Evolutionary conservation across 2,888 invertebrate species (phyloP).

Genomic region (Protodeltote pygarga): DNA sequence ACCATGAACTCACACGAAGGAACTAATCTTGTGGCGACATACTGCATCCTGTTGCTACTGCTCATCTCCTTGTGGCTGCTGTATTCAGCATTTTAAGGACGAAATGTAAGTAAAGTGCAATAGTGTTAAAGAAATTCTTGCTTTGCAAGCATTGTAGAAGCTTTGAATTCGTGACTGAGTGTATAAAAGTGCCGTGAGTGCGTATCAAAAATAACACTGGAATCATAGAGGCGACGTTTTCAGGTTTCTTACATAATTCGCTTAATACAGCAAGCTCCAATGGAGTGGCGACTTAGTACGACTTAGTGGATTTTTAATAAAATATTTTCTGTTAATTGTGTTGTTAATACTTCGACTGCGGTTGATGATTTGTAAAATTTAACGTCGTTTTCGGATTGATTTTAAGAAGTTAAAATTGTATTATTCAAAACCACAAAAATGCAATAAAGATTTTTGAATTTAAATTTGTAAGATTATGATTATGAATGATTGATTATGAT

Average conservation of each 20-base stretch:
- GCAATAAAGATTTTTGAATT: too few species aligned
- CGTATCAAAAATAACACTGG: slow-evolving; percentile 48
- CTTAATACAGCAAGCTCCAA: slow-evolving; percentile 15
- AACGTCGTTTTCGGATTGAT: too few species aligned
- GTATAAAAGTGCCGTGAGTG: slow-evolving; percentile 31
- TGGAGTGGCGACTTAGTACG: slow-evolving; percentile 9
- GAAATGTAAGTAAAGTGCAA: slow-evolving; percentile 58
- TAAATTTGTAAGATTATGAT: too few species aligned
- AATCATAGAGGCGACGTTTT: slow-evolving; percentile 27
- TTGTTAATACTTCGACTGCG: slow-evolving; percentile 1
- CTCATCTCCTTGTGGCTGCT: slow-evolving; percentile 89
- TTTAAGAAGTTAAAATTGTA: too few species aligned
- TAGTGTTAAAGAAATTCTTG: slow-evolving; percentile 13
- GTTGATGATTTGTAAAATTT: not conserved
- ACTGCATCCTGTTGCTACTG: slow-evolving; percentile 88
- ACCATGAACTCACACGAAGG: slow-evolving; percentile 83
- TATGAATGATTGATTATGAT: too few species aligned
- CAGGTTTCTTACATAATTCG: slow-evolving; percentile 19
- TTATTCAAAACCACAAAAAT: too few species aligned
- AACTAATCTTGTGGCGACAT: slow-evolving; percentile 89
- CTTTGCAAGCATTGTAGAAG: slow-evolving; percentile 8
- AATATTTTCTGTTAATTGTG: slow-evolving; percentile 2
- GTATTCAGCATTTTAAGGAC: slow-evolving; percentile 87
- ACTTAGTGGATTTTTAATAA: slow-evolving; percentile 7
- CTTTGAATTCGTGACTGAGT: slow-evolving; percentile 42